phyloP scores from a whole-genome alignment of 2,113 vertebrate species.

The Hippocampus guttulatus region DNA sequence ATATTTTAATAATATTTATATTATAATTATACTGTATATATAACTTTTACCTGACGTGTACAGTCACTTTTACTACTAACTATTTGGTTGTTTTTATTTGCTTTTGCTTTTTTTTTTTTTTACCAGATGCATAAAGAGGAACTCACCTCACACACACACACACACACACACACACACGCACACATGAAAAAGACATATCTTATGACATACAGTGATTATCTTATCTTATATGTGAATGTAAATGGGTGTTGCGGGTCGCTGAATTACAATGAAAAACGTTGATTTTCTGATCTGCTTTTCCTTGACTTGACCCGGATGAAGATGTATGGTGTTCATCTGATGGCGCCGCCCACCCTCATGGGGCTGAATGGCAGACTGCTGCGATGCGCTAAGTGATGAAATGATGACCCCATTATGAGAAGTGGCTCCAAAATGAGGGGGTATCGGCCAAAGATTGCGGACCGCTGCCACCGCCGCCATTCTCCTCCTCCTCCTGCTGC shows the following conservation, averaged over 20 bases:
- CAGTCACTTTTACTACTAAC: neutral
- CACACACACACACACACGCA: too few species aligned
- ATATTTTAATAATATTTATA: neutral
- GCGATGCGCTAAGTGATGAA: slow-evolving; percentile 88
- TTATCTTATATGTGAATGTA: neutral
- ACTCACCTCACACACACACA: neutral
- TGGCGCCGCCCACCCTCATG: slow-evolving; percentile 26
- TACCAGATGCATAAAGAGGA: neutral
- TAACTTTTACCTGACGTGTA: neutral
- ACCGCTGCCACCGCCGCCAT: slow-evolving; percentile 58
- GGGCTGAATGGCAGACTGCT: slow-evolving; percentile 78
- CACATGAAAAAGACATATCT: neutral
- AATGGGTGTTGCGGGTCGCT: neutral
- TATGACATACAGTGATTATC: neutral
- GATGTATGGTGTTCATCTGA: slow-evolving; percentile 52
- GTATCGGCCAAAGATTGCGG: slow-evolving; percentile 88
- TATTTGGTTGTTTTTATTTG: neutral
- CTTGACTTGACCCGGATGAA: slow-evolving; percentile 57
- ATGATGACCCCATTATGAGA: slow-evolving; percentile 97
- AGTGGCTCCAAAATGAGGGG: slow-evolving; percentile 90
- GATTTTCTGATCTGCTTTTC: slow-evolving; percentile 47
- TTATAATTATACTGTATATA: neutral
- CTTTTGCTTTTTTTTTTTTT: neutral
- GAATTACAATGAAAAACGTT: slow-evolving; percentile 6
- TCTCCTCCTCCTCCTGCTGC: slow-evolving; percentile 58